Conservation (phyloP, 2,113 vertebrate genomes). For the Sorex araneus region DNA sequence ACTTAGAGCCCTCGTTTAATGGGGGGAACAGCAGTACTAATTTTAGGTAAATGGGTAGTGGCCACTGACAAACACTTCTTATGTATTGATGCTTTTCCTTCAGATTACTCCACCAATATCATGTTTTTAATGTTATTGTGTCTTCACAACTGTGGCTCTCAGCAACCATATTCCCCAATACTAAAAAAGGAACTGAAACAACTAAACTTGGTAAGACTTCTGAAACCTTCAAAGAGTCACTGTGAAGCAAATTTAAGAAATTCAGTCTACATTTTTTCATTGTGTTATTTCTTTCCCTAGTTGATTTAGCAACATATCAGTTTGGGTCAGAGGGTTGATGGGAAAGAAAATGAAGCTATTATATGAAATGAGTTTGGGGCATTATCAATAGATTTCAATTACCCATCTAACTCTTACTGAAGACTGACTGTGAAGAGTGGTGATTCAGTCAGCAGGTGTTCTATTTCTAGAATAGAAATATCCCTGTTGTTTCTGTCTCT, state of each 20-base stretch:
- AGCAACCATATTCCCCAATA: background rate
- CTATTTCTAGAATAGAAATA: background rate
- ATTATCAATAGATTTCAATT: conserved; percentile 52
- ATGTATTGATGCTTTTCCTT: background rate
- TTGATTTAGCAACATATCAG: conserved; percentile 51
- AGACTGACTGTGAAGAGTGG: background rate
- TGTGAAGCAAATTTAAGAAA: too few species aligned
- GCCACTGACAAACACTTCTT: background rate
- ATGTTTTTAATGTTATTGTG: background rate
- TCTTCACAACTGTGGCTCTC: background rate
- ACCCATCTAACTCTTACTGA: background rate
- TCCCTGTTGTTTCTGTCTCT: background rate
- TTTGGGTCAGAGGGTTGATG: conserved; percentile 31
- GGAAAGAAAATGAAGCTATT: conserved; percentile 33
- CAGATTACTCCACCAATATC: background rate
- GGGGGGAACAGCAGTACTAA: too few species aligned
- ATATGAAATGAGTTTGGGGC: conserved; percentile 17
- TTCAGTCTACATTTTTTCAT: too few species aligned
- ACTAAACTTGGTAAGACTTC: background rate
- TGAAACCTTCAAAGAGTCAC: background rate
- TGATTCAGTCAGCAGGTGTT: background rate
- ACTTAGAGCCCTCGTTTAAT: background rate
- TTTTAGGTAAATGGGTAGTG: background rate
- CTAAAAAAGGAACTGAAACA: background rate
- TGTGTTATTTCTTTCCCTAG: conserved; percentile 1